Percentiles rank a stretch among this genome's conserved stretches.
Conservation (phyloP, 2,888 invertebrate species). For the Volucella zonaria region DNA sequence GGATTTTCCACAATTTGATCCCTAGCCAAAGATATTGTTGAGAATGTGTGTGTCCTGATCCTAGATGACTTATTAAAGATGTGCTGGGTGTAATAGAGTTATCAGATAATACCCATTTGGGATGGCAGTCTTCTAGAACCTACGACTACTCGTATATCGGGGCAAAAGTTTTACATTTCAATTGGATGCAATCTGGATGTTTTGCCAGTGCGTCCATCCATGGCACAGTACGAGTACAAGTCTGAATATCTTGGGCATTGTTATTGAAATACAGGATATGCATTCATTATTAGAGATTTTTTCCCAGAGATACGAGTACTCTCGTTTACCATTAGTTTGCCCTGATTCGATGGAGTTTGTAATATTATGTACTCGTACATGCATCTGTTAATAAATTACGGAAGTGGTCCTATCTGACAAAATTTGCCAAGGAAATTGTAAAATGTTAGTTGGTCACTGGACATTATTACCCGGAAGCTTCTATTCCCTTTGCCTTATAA, state of each 20-base stretch:
- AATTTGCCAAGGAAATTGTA: constrained; percentile 39
- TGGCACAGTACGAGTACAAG: constrained; percentile 2
- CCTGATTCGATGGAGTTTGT: constrained; percentile 1
- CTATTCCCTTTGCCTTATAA: background rate
- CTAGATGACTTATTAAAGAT: constrained; percentile 71
- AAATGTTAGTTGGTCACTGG: background rate
- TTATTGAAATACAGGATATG: constrained; percentile 58
- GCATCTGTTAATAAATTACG: constrained; percentile 29
- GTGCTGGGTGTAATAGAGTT: constrained; percentile 62
- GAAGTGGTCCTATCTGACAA: constrained; percentile 2
- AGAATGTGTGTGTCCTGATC: constrained; percentile 19
- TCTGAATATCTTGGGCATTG: constrained; percentile 35
- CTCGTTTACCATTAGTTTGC: constrained; percentile 2
- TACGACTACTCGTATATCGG: constrained; percentile 16
- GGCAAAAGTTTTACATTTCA: constrained; percentile 69
- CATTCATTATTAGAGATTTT: constrained; percentile 49
- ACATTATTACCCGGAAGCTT: background rate
- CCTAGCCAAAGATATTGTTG: constrained; percentile 33
- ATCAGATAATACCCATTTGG: constrained; percentile 50
- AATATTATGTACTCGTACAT: constrained; percentile 19
- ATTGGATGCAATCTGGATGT: constrained; percentile 64
- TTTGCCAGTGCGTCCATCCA: constrained; percentile 41
- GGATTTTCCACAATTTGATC: constrained; percentile 72
- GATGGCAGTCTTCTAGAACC: background rate
- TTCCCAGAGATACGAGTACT: background rate